Evolutionary conservation across 2,113 vertebrate genomes (phyloP).

Genomic region (Zeus faber): DNA sequence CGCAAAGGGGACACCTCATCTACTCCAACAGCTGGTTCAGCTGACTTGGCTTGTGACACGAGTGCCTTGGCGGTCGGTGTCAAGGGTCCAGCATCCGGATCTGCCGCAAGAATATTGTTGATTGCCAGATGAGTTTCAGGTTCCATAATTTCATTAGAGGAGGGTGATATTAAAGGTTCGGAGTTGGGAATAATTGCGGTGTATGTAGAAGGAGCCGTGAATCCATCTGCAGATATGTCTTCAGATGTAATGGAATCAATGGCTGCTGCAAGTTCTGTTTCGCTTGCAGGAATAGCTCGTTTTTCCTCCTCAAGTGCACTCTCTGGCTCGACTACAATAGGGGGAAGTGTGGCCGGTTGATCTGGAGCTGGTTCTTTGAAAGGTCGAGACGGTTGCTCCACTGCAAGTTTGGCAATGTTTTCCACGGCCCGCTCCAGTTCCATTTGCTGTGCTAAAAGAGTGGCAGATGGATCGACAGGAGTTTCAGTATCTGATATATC

Average conservation of each 20-base stretch:
- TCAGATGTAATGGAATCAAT: slow-evolving; percentile 95
- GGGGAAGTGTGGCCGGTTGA: slow-evolving; percentile 65
- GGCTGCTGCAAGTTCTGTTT: slow-evolving; percentile 94
- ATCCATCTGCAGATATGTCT: slow-evolving; percentile 83
- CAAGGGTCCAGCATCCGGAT: slow-evolving; percentile 53
- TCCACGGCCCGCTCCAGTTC: slow-evolving; percentile 94
- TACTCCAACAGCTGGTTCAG: slow-evolving; percentile 51
- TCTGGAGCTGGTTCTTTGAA: slow-evolving; percentile 80
- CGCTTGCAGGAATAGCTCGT: slow-evolving; percentile 86
- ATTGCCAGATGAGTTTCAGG: slow-evolving; percentile 81
- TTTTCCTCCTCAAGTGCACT: slow-evolving; percentile 83
- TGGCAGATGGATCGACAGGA: slow-evolving; percentile 75
- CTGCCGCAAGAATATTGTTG: slow-evolving; percentile 75
- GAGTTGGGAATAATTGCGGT: slow-evolving; percentile 72
- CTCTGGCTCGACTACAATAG: slow-evolving; percentile 61
- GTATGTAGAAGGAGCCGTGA: slow-evolving; percentile 77
- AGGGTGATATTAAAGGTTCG: slow-evolving; percentile 68
- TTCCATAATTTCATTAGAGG: slow-evolving; percentile 80
- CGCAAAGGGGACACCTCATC: slow-evolving; percentile 65
- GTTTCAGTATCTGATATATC: slow-evolving; percentile 61
- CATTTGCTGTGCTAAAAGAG: slow-evolving; percentile 85
- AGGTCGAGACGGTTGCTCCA: slow-evolving; percentile 71
- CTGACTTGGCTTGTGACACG: slow-evolving; percentile 62
- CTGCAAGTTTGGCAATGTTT: slow-evolving; percentile 91
- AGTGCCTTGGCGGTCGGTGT: slow-evolving; percentile 41